Evolutionary conservation across 2,113 vertebrate species (phyloP), one percentile per base, ranked within the genome.

Genomic region (Monopterus albus): DNA sequence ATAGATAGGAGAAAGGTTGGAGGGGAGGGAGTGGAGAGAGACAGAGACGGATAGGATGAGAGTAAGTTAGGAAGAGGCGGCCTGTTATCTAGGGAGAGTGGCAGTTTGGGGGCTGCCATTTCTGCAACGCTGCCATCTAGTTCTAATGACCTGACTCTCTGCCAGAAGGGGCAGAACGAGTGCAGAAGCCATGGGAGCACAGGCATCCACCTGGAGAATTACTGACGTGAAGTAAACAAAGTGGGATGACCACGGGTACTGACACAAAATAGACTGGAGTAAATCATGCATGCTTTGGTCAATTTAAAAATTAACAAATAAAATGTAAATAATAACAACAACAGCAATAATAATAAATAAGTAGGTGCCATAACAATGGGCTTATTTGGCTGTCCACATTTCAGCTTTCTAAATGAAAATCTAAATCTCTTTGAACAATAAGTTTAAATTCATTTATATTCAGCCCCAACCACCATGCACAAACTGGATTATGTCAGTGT

Each of bases 101-200:
- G 62, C 83, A 85, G 75, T 80, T 51, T 33, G 38, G 42, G 61
- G 49, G 43, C 55, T 73, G 33, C 26, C 15, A 52, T 78, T 79
- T 79, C 80, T 52, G 72, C 78, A 69, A 62, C 42, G 57, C 70
- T 77, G 71, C 68, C 81, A 74, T 72, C 73, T 57, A 64, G 65
- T 66, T 70, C 81, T 87, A 87, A 89, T 84, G 80, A 81, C 76
- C 67, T 11, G 23, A 38, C 31, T 33, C 45, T 66, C 69, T 35
- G 59, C 73, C 56, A 58, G 70, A 70, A 38, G 56, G 58, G 78
- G 62, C 3, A 25, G 56, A 52, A 77, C 46, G 1, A 72, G 60
- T 72, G 77, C 47, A 68, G 9, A 29, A 68, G 55, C 77, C 68
- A 53, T 63, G 55, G 60, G 57, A 81, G 67, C 36, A 60, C 61